These are phyloP conservation scores for Patella depressa DNA, from an alignment of 2,888 invertebrate species.

Conservation along the genomic window DNA sequence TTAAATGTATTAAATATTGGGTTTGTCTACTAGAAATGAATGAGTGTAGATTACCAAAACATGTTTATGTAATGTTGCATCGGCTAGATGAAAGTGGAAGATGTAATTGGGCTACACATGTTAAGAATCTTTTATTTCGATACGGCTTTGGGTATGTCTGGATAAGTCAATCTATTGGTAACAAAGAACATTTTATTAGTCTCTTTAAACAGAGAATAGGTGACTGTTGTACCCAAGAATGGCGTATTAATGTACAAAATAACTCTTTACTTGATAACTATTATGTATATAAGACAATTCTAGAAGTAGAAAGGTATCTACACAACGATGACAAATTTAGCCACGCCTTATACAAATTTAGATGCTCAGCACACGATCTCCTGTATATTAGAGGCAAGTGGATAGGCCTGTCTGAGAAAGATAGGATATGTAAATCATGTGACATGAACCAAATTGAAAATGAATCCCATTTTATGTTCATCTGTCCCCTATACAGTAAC, in stretches of 20 bases:
- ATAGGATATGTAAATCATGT: background rate
- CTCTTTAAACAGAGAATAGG: background rate
- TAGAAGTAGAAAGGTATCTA: background rate
- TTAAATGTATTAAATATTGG: slow-evolving; percentile 2
- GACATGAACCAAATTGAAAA: background rate
- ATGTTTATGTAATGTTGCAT: background rate
- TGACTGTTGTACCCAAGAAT: background rate
- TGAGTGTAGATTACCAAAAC: background rate
- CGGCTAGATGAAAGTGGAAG: background rate
- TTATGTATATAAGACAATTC: background rate
- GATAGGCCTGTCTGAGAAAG: background rate
- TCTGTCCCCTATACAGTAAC: background rate
- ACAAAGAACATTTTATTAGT: background rate
- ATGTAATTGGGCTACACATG: background rate
- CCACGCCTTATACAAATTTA: background rate
- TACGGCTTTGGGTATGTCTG: slow-evolving; percentile 1
- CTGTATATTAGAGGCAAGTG: background rate
- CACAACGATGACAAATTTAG: background rate
- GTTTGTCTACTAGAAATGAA: background rate
- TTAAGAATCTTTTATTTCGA: background rate
- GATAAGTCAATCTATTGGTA: background rate
- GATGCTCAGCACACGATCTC: background rate
- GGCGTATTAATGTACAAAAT: background rate
- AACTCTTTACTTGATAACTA: background rate
- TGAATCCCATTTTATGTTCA: background rate